phyloP scores from a whole-genome alignment of 2,888 invertebrate genomes.

The Drosophila phalerata region DNA sequence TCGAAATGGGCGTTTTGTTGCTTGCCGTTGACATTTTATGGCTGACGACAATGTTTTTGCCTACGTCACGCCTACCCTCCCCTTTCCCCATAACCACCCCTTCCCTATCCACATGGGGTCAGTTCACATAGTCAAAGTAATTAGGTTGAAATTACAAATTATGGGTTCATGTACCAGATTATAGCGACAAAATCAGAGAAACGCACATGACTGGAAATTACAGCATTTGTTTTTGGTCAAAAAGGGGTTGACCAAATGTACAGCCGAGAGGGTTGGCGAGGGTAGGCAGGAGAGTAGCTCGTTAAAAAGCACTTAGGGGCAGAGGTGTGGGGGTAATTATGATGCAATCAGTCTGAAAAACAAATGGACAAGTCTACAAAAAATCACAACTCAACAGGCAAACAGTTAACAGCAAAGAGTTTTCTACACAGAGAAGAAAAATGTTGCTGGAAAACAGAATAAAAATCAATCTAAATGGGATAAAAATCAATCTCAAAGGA shows the following conservation, averaged over 20 bases:
- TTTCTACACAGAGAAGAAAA: conserved; percentile 12
- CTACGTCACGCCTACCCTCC: conserved; percentile 33
- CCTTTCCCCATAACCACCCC: background rate
- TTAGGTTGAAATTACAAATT: conserved; percentile 83
- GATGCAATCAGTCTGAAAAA: conserved; percentile 51
- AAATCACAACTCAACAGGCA: conserved; percentile 63
- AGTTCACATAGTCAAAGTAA: conserved; percentile 63
- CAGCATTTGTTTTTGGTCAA: conserved; percentile 56
- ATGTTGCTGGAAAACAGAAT: background rate
- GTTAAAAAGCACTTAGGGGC: conserved; percentile 78
- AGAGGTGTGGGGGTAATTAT: conserved; percentile 68
- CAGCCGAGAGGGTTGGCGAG: conserved; percentile 3
- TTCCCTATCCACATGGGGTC: background rate
- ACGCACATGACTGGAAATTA: conserved; percentile 63
- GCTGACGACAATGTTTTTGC: conserved; percentile 70
- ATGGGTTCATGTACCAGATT: conserved; percentile 80
- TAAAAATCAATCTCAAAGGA: too few relatives aligned
- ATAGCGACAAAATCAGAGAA: conserved; percentile 75
- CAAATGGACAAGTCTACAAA: conserved; percentile 51
- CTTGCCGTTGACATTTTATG: conserved; percentile 76
- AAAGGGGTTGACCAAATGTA: conserved; percentile 40
- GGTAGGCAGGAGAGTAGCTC: conserved; percentile 53
- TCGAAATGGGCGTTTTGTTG: conserved; percentile 74
- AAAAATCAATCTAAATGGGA: too few relatives aligned
- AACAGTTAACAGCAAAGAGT: conserved; percentile 63